These are phyloP conservation scores for Malaclemys terrapin DNA, from an alignment of 2,113 vertebrate genomes.

Conservation along the genomic window DNA sequence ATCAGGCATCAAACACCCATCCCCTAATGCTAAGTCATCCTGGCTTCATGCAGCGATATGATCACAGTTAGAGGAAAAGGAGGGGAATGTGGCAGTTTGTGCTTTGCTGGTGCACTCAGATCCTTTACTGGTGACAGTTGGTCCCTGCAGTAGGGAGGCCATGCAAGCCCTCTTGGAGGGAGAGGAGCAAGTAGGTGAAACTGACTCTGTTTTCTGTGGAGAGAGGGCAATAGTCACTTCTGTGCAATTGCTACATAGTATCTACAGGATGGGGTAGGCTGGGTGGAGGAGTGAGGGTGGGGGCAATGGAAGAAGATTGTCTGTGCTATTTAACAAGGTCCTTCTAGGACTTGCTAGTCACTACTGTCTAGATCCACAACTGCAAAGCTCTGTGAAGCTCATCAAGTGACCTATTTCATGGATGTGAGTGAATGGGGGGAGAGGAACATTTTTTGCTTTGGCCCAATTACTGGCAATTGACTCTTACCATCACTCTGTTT, in stretches of 20 bases:
- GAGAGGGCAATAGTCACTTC: not conserved
- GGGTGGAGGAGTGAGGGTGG: not conserved
- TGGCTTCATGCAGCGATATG: not conserved
- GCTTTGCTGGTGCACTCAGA: not conserved
- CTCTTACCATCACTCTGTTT: not conserved
- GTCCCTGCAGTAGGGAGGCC: not conserved
- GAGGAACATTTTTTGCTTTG: not conserved
- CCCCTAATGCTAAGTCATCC: not conserved
- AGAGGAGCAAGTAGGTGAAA: not conserved
- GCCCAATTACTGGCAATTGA: not conserved
- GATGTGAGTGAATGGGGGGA: not conserved
- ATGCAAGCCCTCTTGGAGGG: not conserved
- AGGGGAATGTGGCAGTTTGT: not conserved
- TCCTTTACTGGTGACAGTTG: not conserved
- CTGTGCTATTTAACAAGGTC: not conserved
- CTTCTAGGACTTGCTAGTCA: not conserved
- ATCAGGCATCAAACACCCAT: not conserved
- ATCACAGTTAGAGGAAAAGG: not conserved
- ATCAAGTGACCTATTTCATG: not conserved
- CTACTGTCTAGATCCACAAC: not conserved
- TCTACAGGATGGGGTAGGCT: not conserved
- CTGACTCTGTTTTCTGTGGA: not conserved
- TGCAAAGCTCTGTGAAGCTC: not conserved
- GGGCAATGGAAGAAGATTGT: not conserved
- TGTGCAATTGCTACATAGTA: not conserved